A percentile compares a stretch with the other conserved stretches of the same genome.
phyloP scores from a whole-genome alignment of 2,888 invertebrate species.

The Chorisops tibialis region DNA sequence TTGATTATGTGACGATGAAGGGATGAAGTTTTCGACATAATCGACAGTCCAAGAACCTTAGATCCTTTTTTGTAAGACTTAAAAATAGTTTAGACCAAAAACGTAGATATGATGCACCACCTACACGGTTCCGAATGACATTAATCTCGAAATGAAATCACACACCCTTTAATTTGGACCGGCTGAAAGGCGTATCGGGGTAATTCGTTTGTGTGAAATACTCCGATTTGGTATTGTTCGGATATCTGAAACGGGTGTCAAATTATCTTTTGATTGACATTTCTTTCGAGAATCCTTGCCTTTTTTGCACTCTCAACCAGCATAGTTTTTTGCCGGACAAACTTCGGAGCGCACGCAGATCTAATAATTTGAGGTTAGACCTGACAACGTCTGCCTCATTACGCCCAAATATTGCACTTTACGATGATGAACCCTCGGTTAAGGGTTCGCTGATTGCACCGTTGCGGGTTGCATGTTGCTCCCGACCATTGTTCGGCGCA shows the following conservation, averaged over 20 bases:
- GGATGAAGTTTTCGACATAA: no score
- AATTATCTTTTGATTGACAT: conserved; percentile 30
- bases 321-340: neutral
- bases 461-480: neutral
- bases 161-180: conserved; percentile 17
- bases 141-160: conserved; percentile 16
- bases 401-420: conserved; percentile 16
- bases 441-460: neutral
- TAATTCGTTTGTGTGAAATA: conserved; percentile 15
- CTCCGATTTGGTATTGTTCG: conserved; percentile 13
- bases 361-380: conserved; percentile 2
- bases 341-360: conserved; percentile 5
- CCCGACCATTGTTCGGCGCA: neutral
- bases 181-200: conserved; percentile 4
- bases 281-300: conserved; percentile 21
- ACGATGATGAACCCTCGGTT: neutral
- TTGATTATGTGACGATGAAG: no score
- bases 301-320: neutral
- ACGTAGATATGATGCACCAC: no score
- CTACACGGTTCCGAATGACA: conserved; percentile 5
- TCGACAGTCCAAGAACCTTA: no score
- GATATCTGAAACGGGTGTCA: conserved; percentile 28
- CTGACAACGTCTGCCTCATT: conserved; percentile 14
- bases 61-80: no score
- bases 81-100: no score